Percentiles rank a stretch among this genome's conserved stretches.
Evolutionary conservation across 2,888 invertebrate species (phyloP).

Genomic region (Cheilosia scutellata): DNA sequence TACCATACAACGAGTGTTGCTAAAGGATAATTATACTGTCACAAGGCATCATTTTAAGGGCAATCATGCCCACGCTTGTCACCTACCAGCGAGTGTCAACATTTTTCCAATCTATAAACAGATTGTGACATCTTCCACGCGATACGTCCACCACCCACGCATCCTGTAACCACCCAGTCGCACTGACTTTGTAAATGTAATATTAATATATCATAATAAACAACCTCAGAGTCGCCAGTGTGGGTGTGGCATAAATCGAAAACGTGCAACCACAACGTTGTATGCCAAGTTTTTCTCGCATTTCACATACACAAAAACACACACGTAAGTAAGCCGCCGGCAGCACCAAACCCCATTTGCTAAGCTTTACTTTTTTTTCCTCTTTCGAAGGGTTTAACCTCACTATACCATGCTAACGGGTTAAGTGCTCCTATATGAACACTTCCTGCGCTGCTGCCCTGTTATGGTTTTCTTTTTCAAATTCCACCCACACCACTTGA

Average conservation of each 20-base stretch:
- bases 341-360: conserved; percentile 33
- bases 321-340: conserved; percentile 20
- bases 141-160: conserved; percentile 14
- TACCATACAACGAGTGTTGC: background rate
- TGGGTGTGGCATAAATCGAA: conserved; percentile 55
- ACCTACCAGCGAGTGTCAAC: conserved; percentile 31
- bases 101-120: conserved; percentile 35
- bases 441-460: conserved; percentile 1
- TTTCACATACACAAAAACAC: background rate
- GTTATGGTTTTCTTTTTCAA: conserved; percentile 21
- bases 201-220: conserved; percentile 73
- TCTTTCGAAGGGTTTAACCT: conserved; percentile 3
- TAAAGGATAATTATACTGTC: background rate
- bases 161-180: conserved; percentile 1
- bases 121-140: conserved; percentile 29
- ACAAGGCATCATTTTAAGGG: background rate
- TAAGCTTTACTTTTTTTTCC: conserved; percentile 8
- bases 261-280: conserved; percentile 66
- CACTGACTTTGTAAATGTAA: conserved; percentile 46
- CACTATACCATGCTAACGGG: conserved; percentile 27
- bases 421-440: conserved; percentile 41
- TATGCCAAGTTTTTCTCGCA: conserved; percentile 14
- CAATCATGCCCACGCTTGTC: conserved; percentile 3
- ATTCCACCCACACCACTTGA: conserved; percentile 32
- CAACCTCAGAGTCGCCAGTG: conserved; percentile 38